Evolutionary conservation across 2,113 vertebrate genomes (phyloP), one percentile per base, ranked within the genome.

Genomic region (Cheirogaleus medius): DNA sequence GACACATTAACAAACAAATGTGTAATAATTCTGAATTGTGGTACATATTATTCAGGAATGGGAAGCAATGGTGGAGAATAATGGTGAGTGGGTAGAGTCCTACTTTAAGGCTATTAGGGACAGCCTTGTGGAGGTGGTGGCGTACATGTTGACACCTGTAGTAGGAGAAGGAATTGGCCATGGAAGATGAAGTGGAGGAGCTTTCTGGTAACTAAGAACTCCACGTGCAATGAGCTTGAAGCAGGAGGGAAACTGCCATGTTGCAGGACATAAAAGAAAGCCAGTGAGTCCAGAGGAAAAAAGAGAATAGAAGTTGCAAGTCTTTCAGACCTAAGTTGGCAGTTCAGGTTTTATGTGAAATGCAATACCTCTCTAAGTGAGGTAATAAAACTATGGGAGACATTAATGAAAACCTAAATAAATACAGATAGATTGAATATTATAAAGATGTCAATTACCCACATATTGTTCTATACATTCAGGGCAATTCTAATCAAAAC

Each of bases 401-500:
- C 58, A 60, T 54, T 85, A 91, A 81, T 52, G 10, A 73, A 71
- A 90, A 76, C 58, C 42, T 84, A 94, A 94, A 83, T 92, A 93
- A 91, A 71, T 66, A 87, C 0, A 49, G 69, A 80, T 82, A 95
- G 32, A 93, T 85, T 87, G 63, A 81, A 94, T 91, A 95, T 54
- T 54, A 9, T 85, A 91, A 94, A 94, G 14, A 94, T 81, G 37
- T 94, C 87, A 90, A 91, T 78, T 76, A 87, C 74, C 58, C 44
- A 58, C 63, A 80, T 64, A 32, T 84, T 63, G 60, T 87, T 96
- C 74, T 88, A 76, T 47, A 64, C 21, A 49, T 63, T 76, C 34
- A 76, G n/a, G 52, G 82, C 37, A 64, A 91, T 87, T 92, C 92
- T 93, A 94, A 96, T 93, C 42, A 96, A 76, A 95, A 87, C 29